Base-by-base conservation (phyloP, 2,113 vertebrate species). In the Crotalus tigris region DNA sequence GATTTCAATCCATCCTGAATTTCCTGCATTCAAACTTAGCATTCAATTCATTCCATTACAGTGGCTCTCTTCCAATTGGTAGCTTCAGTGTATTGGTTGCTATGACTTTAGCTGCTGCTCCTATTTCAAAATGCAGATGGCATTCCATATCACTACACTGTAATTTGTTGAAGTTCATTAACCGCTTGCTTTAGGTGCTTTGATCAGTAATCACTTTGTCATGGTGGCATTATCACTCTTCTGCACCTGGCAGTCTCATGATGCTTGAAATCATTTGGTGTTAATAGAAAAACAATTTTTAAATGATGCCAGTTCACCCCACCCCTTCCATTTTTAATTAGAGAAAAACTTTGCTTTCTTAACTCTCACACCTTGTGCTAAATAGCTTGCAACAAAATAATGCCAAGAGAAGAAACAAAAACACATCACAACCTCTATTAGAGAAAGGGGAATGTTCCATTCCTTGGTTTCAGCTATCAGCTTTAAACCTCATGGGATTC, bases 161-260 rank as follows among this genome's bases (percentile, higher is more conserved):
- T 1, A 2, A 85, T 94, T 94, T 93, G 93, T 92, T 19, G 75
- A 89, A 85, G 91, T 94, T 92, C 91, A 87, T 0, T 0, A 64
- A 33, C 57, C 54, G 89, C 39, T 92, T 94, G 90, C 12, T 57
- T 93, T 0, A 12, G 93, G 58, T 51, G 90, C 93, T 94, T 89
- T 95, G 75, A 89, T 94, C 85, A 3, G 0, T 29, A 95, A 24
- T 92, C 54, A 4, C 0, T 44, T 88, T 2, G 51, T 91, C 13
- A 5, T 59, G 24, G 29, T 0, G 0, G n/a, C 39, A 90, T 93
- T 95, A 92, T 93, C 90, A 26, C 39, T 91, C 64, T 0, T 81
- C 91, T 69, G 81, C 86, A 95, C 81, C 91, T 90, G 10, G 0
- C 53, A 57, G 61, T 5, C 92, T 94, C 61, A 24, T 1, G 86